Base-by-base conservation (phyloP, 2,113 vertebrate species). In the Notiomystis cincta region DNA sequence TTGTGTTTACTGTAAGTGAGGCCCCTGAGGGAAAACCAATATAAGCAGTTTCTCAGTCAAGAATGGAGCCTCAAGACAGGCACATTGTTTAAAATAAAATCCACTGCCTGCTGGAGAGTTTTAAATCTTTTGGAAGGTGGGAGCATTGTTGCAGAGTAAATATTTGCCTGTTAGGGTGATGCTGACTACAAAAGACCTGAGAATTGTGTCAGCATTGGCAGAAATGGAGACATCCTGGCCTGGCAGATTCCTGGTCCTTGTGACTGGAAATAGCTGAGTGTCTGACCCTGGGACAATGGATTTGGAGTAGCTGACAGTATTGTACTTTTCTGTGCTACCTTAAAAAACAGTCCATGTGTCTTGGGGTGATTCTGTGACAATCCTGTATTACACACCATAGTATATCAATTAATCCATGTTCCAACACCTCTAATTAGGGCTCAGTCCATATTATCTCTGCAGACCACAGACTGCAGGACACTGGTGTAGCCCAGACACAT, bases 1-100 rank as follows among this genome's bases (percentile, higher is more conserved):
- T 94, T 73, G 84, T 94, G 79, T 93, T 96, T 96, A 83, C 82
- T 12, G 73, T 89, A 88, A 95, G 78, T 82, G 84, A 71, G 70
- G 38, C 66, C 78, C 94, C 87, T 69, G 50, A 94, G 95, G 84
- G 90, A 96, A 92, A 83, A 77, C 45, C 60, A 86, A 90, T 73
- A 70, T 12, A 83, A 90, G 76, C 58, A 57, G 22, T 77, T 95
- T 90, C 62, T 88, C 50, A 37, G 56, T 86, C 76, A 72, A 66
- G 89, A 80, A 62, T 11, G 44, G 82, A 95, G 54, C 45, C 50
- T 56, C 72, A 54, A 72, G 54, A 58, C 40, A 58, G 50, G 23
- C 3, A 0, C 80, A 53, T 53, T 70, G 13, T 91, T 80, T 62
- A 73, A 87, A 94, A 77, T 24, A 61, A 82, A 86, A 83, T 44